Evolutionary conservation across 2,797 vertebrate genomes (phyloP).

Genomic region (Lutjanus argentimaculatus): DNA sequence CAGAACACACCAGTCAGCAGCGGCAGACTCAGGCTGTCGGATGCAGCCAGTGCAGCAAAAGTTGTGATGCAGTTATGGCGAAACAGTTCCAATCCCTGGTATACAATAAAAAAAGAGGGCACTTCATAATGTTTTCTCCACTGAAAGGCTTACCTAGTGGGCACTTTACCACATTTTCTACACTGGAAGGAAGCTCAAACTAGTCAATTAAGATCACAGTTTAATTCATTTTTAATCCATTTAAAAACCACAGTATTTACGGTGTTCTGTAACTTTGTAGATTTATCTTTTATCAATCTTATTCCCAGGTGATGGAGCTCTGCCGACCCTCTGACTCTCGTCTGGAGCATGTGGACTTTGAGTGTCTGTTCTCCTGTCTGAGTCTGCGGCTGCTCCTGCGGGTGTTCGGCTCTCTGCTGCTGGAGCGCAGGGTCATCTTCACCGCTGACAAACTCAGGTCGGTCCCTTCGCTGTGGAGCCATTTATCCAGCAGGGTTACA

Average conservation of each 20-base stretch:
- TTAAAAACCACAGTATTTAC: not conserved
- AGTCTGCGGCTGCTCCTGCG: conserved; percentile 93
- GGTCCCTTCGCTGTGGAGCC: not conserved
- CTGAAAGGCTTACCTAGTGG: too few relatives aligned
- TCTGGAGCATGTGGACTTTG: conserved; percentile 96
- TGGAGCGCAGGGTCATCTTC: conserved; percentile 97
- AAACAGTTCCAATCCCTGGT: too few relatives aligned
- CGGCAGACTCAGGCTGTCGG: too few relatives aligned
- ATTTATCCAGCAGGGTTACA: not conserved
- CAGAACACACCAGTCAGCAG: too few relatives aligned
- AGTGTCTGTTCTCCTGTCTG: conserved; percentile 95
- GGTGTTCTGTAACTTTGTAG: not conserved
- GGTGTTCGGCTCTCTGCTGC: conserved; percentile 94
- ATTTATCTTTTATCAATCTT: not conserved
- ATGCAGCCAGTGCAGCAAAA: too few relatives aligned
- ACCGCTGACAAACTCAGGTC: conserved; percentile 98
- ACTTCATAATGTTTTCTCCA: too few relatives aligned
- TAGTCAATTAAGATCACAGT: not conserved
- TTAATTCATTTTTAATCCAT: not conserved
- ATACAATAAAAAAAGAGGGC: too few relatives aligned
- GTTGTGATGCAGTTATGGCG: too few relatives aligned
- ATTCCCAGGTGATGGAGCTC: conserved; percentile 92
- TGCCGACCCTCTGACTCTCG: conserved; percentile 95
- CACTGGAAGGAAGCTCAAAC: too few relatives aligned
- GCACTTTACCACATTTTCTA: too few relatives aligned